Percentiles rank a stretch among this genome's conserved stretches.
phyloP scores from a whole-genome alignment of 2,888 invertebrate species.

The Tyria jacobaeae region DNA sequence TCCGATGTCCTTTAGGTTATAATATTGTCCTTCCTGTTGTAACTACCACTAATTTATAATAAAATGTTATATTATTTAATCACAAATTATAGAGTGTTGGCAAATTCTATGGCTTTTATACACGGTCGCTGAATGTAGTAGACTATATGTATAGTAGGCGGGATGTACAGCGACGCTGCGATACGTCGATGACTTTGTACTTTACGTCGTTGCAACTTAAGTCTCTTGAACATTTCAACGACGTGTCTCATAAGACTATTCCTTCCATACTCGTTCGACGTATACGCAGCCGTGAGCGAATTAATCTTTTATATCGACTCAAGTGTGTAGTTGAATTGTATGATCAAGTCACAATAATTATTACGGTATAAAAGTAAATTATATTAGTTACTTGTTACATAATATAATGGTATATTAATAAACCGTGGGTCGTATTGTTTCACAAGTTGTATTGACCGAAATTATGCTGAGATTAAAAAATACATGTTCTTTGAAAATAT shows the following conservation, averaged over 20 bases:
- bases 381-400: constrained; percentile 85
- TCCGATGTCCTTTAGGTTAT: constrained; percentile 57
- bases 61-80: constrained; percentile 61
- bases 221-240: constrained; percentile 23
- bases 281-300: constrained; percentile 68
- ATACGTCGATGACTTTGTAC: constrained; percentile 57
- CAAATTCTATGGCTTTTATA: constrained; percentile 75
- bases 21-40: constrained; percentile 46
- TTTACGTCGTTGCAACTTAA: constrained; percentile 12
- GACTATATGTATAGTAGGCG: constrained; percentile 76
- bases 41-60: constrained; percentile 51
- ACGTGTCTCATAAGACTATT: constrained; percentile 29
- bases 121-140: constrained; percentile 77
- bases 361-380: constrained; percentile 67
- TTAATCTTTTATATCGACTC: constrained; percentile 75
- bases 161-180: constrained; percentile 70
- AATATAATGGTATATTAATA: constrained; percentile 70
- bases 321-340: constrained; percentile 80
- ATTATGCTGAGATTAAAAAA: constrained; percentile 80
- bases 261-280: constrained; percentile 59
- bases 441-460: constrained; percentile 82
- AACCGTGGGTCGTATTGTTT: constrained; percentile 80
- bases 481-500: constrained; percentile 86
- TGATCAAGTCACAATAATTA: constrained; percentile 81
- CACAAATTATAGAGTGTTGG: constrained; percentile 73